phyloP scores from a whole-genome alignment of 2,797 vertebrate species.

The Pseudochaenichthys georgianus region DNA sequence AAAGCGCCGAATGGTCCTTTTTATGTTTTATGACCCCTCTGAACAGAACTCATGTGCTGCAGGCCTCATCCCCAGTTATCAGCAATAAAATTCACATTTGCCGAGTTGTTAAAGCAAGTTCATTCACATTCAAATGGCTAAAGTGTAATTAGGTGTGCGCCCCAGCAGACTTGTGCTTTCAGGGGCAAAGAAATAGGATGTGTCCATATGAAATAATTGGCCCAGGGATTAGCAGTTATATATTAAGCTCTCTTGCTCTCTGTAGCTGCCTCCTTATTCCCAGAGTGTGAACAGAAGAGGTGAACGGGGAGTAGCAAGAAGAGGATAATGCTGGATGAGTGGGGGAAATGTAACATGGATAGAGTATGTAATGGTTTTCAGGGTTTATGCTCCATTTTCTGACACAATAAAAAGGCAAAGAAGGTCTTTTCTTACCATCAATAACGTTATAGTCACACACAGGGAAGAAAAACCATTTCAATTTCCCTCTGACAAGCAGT shows the following conservation, averaged over 20 bases:
- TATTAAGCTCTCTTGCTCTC: constrained; percentile 55
- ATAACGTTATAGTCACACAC: constrained; percentile 47
- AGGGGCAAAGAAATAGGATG: constrained; percentile 55
- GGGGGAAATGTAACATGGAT: constrained; percentile 34
- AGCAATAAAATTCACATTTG: constrained; percentile 80
- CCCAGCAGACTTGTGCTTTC: constrained; percentile 56
- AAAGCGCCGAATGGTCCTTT: neutral
- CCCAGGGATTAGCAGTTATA: constrained; percentile 61
- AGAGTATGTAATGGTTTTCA: constrained; percentile 27
- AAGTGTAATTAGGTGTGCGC: constrained; percentile 70
- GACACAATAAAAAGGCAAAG: constrained; percentile 37
- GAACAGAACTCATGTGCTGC: constrained; percentile 31
- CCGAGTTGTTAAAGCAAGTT: constrained; percentile 66
- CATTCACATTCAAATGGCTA: constrained; percentile 62
- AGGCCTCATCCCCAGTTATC: constrained; percentile 61
- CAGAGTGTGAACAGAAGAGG: constrained; percentile 47
- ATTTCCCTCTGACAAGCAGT: constrained; percentile 47
- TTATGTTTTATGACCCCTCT: constrained; percentile 27
- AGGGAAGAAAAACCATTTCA: constrained; percentile 40
- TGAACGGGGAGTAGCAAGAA: constrained; percentile 57
- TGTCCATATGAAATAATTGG: constrained; percentile 80
- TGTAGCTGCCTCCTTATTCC: constrained; percentile 47
- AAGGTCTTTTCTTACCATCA: constrained; percentile 42
- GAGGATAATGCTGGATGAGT: constrained; percentile 48
- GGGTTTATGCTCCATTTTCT: constrained; percentile 34